Evolutionary conservation across 2,888 invertebrate genomes (phyloP), one percentile per base, ranked within the genome.

Genomic region (Apamea monoglypha): DNA sequence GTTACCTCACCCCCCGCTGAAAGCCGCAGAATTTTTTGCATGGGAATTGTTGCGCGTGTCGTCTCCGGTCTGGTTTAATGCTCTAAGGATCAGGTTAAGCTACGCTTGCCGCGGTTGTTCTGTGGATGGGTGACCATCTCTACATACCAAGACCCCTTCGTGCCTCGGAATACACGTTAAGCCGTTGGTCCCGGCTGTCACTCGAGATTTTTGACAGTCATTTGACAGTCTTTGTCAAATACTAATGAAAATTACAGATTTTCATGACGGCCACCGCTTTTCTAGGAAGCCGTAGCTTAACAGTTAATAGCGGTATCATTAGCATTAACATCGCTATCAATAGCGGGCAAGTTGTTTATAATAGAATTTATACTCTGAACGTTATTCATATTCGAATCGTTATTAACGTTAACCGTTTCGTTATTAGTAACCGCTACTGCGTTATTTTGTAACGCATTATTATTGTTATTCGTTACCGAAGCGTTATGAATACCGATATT

Each of bases 311-410:
- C 80, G 3, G 88, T 88, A 50, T 95, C 96, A 82, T 96, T 96
- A 0, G 96, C 96, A 80, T 96, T 96, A 8, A 95, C 91, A 76
- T 96, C 96, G 71, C 95, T 94, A 82, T 96, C 96, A 6, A 96
- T 96, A 3, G 96, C 96, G 6, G 96, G 96, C 84, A 96, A 88
- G 70, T 94, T 95, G 81, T 96, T 96, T 73, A 96, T 95, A n/a
- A 95, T 93, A 14, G 95, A 92, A 67, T 92, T 92, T 50, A 95
- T 87, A 76, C 85, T 87, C 1, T 81, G 70, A 29, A 82, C 86
- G 75, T 86, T 90, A 78, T 84, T 87, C 56, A 83, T 80, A 73
- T 86, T 85, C 1, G 79, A 36, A 21, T 83, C 79, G 71, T 80
- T 87, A 56, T 79, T 83, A 32, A 66, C 81, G 50, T 79, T 82